phyloP scores from a whole-genome alignment of 2,888 invertebrate genomes.

The Orthosia gracilis region DNA sequence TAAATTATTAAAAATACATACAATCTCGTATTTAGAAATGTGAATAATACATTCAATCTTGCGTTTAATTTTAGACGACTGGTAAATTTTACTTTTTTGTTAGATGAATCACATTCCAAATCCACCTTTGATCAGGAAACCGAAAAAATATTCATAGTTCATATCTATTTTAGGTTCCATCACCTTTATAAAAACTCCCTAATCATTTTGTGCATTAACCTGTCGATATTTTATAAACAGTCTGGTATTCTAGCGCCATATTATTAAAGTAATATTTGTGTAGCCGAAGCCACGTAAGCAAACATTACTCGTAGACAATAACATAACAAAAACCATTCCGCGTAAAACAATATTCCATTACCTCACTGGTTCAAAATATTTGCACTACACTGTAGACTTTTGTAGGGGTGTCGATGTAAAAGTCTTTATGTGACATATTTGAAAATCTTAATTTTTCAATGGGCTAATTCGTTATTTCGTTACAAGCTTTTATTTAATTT shows the following conservation, averaged over 20 bases:
- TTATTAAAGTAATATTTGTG: slow-evolving; percentile 52
- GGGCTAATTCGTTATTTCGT: no score
- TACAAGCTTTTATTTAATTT: no score
- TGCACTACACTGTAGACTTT: slow-evolving; percentile 69
- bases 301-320: slow-evolving; percentile 54
- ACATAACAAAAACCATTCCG: slow-evolving; percentile 68
- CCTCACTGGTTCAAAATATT: slow-evolving; percentile 76
- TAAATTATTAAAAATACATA: not conserved
- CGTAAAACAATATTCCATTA: slow-evolving; percentile 76
- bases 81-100: not conserved
- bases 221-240: slow-evolving; percentile 51
- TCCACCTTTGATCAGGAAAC: slow-evolving; percentile 26
- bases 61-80: not conserved
- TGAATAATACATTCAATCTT: not conserved
- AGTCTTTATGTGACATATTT: not conserved
- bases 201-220: slow-evolving; percentile 40
- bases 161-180: slow-evolving; percentile 18
- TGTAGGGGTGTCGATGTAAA: slow-evolving; percentile 55
- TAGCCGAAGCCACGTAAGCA: slow-evolving; percentile 44
- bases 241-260: slow-evolving; percentile 43
- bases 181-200: slow-evolving; percentile 13
- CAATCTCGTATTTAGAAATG: not conserved
- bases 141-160: slow-evolving; percentile 1
- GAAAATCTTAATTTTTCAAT: no score
- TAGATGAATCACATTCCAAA: not conserved